Percentiles rank a stretch among this genome's conserved stretches.
phyloP scores from a whole-genome alignment of 1,140 invertebrate genomes.

The Apocrypta bakeri region DNA sequence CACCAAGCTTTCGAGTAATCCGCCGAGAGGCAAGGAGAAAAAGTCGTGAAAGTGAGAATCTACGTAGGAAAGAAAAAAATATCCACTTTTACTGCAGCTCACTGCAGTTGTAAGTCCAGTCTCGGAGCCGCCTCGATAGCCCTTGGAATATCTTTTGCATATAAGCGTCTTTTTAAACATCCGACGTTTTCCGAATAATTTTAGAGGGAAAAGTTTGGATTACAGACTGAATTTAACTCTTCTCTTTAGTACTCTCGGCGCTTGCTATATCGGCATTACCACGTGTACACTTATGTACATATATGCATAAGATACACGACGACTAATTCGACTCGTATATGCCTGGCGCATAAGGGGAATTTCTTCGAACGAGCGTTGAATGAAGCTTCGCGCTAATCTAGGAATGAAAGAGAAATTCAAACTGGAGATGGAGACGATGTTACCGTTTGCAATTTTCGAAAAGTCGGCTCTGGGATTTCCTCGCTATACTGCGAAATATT shows the following conservation, averaged over 20 bases:
- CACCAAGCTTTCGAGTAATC: constrained; percentile 46
- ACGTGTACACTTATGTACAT: too few relatives aligned
- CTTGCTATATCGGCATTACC: not conserved
- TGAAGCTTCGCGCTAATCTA: not conserved
- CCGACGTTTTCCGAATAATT: not conserved
- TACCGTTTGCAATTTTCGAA: not conserved
- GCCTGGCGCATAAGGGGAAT: not conserved
- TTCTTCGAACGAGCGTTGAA: not conserved
- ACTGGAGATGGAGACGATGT: not conserved
- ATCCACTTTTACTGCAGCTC: not conserved
- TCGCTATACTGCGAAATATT: not conserved
- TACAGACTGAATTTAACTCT: not conserved
- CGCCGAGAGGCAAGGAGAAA: not conserved
- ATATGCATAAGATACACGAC: too few relatives aligned
- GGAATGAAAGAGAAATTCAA: not conserved
- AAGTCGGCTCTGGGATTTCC: not conserved
- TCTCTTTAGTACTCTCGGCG: too few relatives aligned
- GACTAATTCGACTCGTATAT: not conserved
- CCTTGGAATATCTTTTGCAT: not conserved
- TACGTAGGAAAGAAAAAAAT: not conserved
- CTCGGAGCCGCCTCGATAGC: not conserved
- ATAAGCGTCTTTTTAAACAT: not conserved
- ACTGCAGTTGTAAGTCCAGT: not conserved
- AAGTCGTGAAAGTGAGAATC: constrained; percentile 28
- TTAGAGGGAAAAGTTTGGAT: not conserved